Evolutionary conservation across 35 echinoderm and acorn worm species (phyloP).

Genomic region (Holothuria glaberrima): DNA sequence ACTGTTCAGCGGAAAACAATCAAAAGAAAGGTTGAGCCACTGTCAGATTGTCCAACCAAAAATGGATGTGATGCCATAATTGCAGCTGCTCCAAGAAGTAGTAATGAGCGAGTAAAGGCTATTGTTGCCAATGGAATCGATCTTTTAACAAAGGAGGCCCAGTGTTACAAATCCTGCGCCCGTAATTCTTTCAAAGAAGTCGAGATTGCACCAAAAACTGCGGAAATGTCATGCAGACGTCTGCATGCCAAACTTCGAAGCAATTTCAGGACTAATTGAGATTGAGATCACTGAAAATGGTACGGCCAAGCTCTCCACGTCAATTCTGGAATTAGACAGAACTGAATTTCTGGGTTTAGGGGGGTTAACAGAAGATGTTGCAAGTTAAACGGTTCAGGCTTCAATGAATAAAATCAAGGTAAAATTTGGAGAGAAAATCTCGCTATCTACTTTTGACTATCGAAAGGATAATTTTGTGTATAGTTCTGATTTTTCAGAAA

Average conservation of each 20-base stretch:
- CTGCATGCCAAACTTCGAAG: conserved; percentile 55
- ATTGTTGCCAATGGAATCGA: conserved; percentile 54
- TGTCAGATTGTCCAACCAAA: conserved; percentile 69
- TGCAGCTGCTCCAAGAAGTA: conserved; percentile 64
- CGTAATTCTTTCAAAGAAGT: conserved; percentile 64
- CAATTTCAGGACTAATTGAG: conserved; percentile 65
- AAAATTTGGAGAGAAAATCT: conserved; percentile 61
- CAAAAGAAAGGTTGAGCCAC: conserved; percentile 50
- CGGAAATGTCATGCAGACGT: conserved; percentile 50
- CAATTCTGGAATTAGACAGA: conserved; percentile 72
- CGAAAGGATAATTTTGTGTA: conserved; percentile 58
- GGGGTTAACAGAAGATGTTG: conserved; percentile 45
- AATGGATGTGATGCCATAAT: conserved; percentile 56
- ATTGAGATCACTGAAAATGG: conserved; percentile 53
- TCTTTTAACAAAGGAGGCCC: conserved; percentile 81
- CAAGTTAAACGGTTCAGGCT: conserved; percentile 63
- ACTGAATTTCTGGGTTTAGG: conserved; percentile 52
- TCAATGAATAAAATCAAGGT: conserved; percentile 59
- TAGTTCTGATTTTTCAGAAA: conserved; percentile 51
- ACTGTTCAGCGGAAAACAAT: conserved; percentile 53
- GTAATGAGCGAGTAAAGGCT: conserved; percentile 58
- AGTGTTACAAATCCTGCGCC: conserved; percentile 69
- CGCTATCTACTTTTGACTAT: conserved; percentile 27
- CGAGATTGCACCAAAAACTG: conserved; percentile 24
- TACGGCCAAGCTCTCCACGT: conserved; percentile 61